phyloP scores from a whole-genome alignment of 2,113 vertebrate genomes.

The Paralichthys olivaceus region DNA sequence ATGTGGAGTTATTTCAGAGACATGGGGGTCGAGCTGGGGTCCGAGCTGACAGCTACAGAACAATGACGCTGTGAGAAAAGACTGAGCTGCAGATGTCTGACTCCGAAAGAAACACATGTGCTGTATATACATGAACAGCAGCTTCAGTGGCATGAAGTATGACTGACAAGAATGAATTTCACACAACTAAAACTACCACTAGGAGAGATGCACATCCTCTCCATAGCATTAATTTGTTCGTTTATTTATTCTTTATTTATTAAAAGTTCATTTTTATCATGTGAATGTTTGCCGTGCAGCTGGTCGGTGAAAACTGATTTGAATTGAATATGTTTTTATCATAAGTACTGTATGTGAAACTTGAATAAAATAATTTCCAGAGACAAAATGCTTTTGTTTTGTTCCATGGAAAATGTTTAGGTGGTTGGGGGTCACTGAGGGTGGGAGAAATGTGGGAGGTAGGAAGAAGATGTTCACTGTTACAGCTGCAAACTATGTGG shows the following conservation, averaged over 20 bases:
- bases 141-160: conserved; percentile 3
- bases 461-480: conserved; percentile 17
- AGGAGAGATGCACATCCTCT: conserved; percentile 3
- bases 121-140: conserved; percentile 13
- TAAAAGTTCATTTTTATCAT: conserved; percentile 33
- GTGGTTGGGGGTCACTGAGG: conserved; percentile 2
- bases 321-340: conserved; percentile 41
- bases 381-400: conserved; percentile 11
- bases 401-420: conserved; percentile 12
- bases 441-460: conserved; percentile 14
- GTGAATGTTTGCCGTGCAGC: conserved; percentile 33
- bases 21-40: background rate
- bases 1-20: conserved; percentile 20
- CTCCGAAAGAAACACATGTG: conserved; percentile 10
- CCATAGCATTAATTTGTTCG: conserved; percentile 7
- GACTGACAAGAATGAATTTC: conserved; percentile 3
- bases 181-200: conserved; percentile 51
- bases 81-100: conserved; percentile 2
- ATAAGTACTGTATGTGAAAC: conserved; percentile 41
- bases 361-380: conserved; percentile 44
- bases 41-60: conserved; percentile 18
- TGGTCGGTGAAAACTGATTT: conserved; percentile 21
- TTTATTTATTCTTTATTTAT: conserved; percentile 77
- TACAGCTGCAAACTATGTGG: background rate
- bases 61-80: conserved; percentile 28